These are phyloP conservation scores for Ceyx melanurus DNA, from an alignment of 2,113 vertebrate genomes.

Conservation along the genomic window DNA sequence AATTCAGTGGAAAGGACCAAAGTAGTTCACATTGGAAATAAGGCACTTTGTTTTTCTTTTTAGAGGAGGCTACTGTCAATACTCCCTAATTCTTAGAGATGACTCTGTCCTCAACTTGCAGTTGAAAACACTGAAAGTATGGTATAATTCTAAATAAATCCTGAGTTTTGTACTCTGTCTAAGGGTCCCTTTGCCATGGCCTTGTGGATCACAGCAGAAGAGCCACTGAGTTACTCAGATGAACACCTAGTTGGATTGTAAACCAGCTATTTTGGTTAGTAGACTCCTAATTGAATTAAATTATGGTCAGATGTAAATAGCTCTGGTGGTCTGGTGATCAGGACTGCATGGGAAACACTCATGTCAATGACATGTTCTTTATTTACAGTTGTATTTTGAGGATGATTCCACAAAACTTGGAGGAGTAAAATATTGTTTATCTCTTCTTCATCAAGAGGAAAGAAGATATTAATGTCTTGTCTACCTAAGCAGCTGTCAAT, in stretches of 20 bases:
- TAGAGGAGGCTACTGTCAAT: neutral
- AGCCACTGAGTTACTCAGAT: neutral
- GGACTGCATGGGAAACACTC: neutral
- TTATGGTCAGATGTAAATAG: neutral
- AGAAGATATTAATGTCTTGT: neutral
- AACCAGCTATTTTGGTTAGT: neutral
- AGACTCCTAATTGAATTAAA: neutral
- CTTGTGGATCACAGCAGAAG: neutral
- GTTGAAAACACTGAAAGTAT: neutral
- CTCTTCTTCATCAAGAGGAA: neutral
- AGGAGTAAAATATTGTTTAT: neutral
- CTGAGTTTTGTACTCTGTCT: neutral
- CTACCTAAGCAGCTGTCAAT: neutral
- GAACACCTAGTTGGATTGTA: neutral
- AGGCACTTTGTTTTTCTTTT: neutral
- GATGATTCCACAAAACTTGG: neutral
- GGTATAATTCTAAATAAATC: neutral
- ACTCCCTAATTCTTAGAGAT: neutral
- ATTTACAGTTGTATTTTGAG: neutral
- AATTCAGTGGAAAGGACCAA: neutral
- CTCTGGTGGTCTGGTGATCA: neutral
- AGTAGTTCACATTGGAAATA: neutral
- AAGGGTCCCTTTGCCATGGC: neutral
- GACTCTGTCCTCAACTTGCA: neutral
- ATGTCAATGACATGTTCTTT: neutral